Conservation (phyloP, 2,888 invertebrate species). For the Scrobipalpa costella region DNA sequence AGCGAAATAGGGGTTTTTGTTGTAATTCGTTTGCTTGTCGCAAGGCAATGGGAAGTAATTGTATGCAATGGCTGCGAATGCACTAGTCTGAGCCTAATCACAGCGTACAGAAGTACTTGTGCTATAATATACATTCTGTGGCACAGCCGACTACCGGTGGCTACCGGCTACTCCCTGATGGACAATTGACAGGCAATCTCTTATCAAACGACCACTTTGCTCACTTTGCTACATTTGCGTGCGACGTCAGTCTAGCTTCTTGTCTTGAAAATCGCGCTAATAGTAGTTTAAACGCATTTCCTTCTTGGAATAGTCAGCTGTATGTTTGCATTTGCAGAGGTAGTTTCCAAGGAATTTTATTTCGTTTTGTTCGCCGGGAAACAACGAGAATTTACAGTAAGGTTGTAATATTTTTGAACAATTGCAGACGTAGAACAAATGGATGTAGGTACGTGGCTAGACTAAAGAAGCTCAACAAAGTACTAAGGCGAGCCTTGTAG, state of each 20-base stretch:
- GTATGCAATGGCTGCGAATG: constrained; percentile 28
- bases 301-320: constrained; percentile 29
- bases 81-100: constrained; percentile 32
- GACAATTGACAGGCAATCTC: constrained; percentile 30
- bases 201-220: constrained; percentile 23
- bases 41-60: constrained; percentile 27
- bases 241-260: constrained; percentile 19
- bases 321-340: background rate
- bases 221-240: constrained; percentile 24
- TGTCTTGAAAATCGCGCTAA: constrained; percentile 23
- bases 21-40: constrained; percentile 27
- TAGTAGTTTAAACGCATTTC: constrained; percentile 26
- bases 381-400: constrained; percentile 2
- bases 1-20: background rate
- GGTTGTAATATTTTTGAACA: background rate
- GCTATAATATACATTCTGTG: constrained; percentile 10
- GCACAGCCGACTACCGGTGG: background rate
- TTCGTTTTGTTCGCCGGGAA: background rate
- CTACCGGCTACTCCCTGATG: constrained; percentile 17
- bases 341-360: background rate
- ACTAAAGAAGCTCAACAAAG: background rate
- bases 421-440: background rate
- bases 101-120: constrained; percentile 29
- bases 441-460: background rate
- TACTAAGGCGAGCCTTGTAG: constrained; percentile 31